These are phyloP conservation scores for Phainopepla nitens DNA, from an alignment of 2,113 vertebrate species.

Conservation along the genomic window DNA sequence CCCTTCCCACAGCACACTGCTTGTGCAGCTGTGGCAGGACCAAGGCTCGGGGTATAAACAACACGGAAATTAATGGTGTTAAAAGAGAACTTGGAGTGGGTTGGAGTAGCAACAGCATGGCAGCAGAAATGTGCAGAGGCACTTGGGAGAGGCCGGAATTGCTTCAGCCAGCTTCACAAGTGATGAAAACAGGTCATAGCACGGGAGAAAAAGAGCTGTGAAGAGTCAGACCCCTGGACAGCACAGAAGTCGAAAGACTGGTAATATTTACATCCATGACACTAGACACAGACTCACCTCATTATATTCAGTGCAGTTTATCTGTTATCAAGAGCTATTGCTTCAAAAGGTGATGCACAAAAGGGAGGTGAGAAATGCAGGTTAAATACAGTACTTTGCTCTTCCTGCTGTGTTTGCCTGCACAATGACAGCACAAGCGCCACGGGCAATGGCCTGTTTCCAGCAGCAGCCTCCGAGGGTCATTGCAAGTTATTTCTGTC, in stretches of 20 bases:
- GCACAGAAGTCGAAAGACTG: not conserved
- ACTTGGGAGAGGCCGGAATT: not conserved
- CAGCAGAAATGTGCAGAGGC: not conserved
- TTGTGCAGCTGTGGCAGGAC: not conserved
- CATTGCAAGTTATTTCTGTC: not conserved
- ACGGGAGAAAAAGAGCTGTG: not conserved
- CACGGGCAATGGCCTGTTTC: accelerated
- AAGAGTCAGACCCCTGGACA: not conserved
- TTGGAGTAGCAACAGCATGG: not conserved
- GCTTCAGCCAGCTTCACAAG: not conserved
- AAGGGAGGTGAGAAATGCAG: not conserved
- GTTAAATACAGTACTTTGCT: not conserved
- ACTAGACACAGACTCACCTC: accelerated
- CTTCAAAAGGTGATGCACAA: not conserved
- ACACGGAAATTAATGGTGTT: not conserved
- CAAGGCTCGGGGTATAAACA: accelerated
- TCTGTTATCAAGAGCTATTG: not conserved
- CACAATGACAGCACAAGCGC: not conserved
- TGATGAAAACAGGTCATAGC: not conserved
- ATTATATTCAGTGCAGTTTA: not conserved
- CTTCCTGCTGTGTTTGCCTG: not conserved
- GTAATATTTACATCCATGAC: not conserved
- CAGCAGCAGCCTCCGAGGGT: accelerated
- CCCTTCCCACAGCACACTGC: accelerated
- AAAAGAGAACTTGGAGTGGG: not conserved